phyloP scores from a whole-genome alignment of 2,797 vertebrate genomes.

The Emydoidea blandingii region DNA sequence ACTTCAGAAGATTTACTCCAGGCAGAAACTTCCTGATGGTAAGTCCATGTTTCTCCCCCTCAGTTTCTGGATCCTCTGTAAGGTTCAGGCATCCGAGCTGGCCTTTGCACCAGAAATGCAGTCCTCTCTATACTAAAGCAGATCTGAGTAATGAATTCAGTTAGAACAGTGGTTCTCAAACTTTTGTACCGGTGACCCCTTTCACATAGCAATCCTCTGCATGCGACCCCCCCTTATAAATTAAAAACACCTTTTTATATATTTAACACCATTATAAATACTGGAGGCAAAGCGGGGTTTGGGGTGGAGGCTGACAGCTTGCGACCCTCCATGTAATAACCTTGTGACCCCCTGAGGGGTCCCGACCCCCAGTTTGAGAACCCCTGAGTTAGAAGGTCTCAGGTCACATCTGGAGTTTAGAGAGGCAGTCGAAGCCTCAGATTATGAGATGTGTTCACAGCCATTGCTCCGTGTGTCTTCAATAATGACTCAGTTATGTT shows the following conservation, averaged over 20 bases:
- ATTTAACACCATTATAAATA: too few relatives aligned
- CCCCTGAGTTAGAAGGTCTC: not conserved
- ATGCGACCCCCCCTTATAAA: too few relatives aligned
- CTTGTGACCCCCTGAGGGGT: too few relatives aligned
- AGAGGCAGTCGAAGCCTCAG: not conserved
- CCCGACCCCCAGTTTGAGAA: too few relatives aligned
- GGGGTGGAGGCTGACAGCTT: too few relatives aligned
- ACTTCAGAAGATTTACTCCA: not conserved
- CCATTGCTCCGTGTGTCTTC: not conserved
- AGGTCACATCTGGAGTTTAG: not conserved
- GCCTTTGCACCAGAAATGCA: not conserved
- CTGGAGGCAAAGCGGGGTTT: too few relatives aligned
- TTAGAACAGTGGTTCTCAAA: not conserved
- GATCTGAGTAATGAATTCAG: not conserved
- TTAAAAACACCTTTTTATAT: too few relatives aligned
- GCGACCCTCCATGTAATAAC: too few relatives aligned
- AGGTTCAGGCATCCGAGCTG: not conserved
- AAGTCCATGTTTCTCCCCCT: not conserved
- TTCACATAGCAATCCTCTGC: too few relatives aligned
- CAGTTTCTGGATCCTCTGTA: not conserved
- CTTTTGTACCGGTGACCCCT: too few relatives aligned
- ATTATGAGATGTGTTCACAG: not conserved
- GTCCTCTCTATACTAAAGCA: not conserved
- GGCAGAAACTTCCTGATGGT: not conserved
- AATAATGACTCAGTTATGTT: not conserved